These are phyloP conservation scores for Hecatera dysodea DNA, from an alignment of 2,888 invertebrate species.

Conservation along the genomic window DNA sequence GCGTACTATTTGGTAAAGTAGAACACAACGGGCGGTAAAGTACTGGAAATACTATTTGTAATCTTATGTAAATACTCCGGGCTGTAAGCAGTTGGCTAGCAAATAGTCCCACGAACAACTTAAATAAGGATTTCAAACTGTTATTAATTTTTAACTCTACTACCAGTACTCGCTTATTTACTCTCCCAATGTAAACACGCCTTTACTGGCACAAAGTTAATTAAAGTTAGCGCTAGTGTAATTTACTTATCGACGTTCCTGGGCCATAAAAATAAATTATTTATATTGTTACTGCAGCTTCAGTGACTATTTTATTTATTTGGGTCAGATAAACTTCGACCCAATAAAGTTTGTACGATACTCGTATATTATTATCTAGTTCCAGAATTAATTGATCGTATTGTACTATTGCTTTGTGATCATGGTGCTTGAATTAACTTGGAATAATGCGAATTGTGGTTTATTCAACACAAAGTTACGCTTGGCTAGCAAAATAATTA, in stretches of 20 bases:
- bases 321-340: constrained; percentile 49
- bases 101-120: constrained; percentile 24
- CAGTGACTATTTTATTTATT: constrained; percentile 57
- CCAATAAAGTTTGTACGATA: constrained; percentile 44
- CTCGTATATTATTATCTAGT: constrained; percentile 44
- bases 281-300: constrained; percentile 58
- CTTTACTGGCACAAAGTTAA: constrained; percentile 42
- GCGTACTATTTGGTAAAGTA: constrained; percentile 36
- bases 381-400: constrained; percentile 35
- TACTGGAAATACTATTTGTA: constrained; percentile 29
- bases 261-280: constrained; percentile 60
- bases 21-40: constrained; percentile 14
- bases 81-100: constrained; percentile 10
- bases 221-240: constrained; percentile 59
- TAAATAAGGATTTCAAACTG: constrained; percentile 30
- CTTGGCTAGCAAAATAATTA: not conserved
- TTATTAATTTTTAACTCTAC: constrained; percentile 12
- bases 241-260: constrained; percentile 62
- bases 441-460: not conserved
- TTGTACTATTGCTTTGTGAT: constrained; percentile 24
- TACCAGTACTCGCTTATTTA: not conserved
- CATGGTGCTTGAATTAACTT: constrained; percentile 1
- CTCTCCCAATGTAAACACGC: constrained; percentile 21
- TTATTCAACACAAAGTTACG: not conserved
- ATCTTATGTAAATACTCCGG: constrained; percentile 21